Evolutionary conservation across 2,888 invertebrate genomes (phyloP).

Genomic region (Tyria jacobaeae): DNA sequence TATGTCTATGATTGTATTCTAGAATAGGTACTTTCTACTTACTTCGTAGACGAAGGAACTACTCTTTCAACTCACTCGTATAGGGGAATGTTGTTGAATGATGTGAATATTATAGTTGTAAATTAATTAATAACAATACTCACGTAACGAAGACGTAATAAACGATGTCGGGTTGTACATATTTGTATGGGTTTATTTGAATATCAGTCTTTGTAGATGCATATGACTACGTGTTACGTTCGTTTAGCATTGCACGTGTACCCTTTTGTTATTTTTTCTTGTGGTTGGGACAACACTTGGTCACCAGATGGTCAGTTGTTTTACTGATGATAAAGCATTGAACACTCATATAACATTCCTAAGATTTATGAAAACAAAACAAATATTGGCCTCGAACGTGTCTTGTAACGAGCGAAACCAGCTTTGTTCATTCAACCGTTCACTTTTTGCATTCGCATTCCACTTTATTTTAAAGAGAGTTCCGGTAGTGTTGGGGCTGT

Average conservation of each 20-base stretch:
- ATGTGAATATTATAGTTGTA: too few species aligned
- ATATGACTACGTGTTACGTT: neutral
- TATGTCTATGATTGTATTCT: too few species aligned
- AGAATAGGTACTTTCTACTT: too few species aligned
- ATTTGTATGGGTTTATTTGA: neutral
- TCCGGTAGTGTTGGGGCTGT: neutral
- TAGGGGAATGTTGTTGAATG: too few species aligned
- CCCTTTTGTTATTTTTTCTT: conserved; percentile 51
- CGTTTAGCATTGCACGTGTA: conserved; percentile 22
- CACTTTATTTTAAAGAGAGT: conserved; percentile 10
- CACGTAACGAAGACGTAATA: neutral
- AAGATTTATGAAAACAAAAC: conserved; percentile 52
- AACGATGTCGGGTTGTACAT: neutral
- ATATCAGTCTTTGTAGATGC: neutral
- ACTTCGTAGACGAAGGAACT: too few species aligned
- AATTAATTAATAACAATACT: neutral
- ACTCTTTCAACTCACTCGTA: too few species aligned
- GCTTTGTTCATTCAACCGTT: conserved; percentile 13
- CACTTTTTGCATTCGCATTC: conserved; percentile 17
- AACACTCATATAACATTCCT: conserved; percentile 56
- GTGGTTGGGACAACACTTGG: conserved; percentile 66
- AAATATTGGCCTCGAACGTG: conserved; percentile 17
- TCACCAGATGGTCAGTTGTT: conserved; percentile 79
- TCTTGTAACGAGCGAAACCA: conserved; percentile 12
- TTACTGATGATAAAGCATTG: conserved; percentile 57